Evolutionary conservation across 2,888 invertebrate species (phyloP), one percentile per base, ranked within the genome.

Genomic region (Acrocera orbiculus): DNA sequence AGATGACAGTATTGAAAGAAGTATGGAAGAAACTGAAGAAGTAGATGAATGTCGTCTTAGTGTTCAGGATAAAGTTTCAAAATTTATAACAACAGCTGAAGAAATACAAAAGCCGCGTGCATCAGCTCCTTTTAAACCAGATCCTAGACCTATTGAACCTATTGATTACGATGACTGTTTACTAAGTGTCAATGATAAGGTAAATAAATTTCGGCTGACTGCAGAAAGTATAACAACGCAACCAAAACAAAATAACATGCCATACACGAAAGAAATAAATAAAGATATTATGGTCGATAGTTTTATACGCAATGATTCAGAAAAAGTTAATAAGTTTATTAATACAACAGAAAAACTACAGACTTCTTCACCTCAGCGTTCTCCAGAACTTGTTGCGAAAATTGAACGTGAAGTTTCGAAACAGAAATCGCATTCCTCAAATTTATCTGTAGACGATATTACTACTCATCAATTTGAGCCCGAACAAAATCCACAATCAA

Each of bases 41-140:
- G 61, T 63, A 23, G 76, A 75, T 44, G 73, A 75, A 44, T 73
- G 73, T 44, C 54, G 75, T 11, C 44, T 76, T 16, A 71, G 73
- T 31, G 76, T 76, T 7, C 71, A 74, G 25, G 71, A 76, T 48
- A 77, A 77, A 52, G 76, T 77, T 0, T 65, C 64, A 20, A 75
- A 73, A 45, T 76, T 76, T 49, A 70, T 70, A n/a, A 58, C 56
- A 33, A 62, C 64, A 10, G 64, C 65, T 9, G 71, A 62, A 39
- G 56, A 56, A 39, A 45, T 52, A 4, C 53, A 53, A 19, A 65
- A 62, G 47, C 64, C 62, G 29, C 54, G 54, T 27, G 29, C 50
- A 3, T 57, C 58, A 1, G 40, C 46, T 0, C 56, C 41, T 35
- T 59, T 42, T 53, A 64, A 43, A 20, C 49, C 53, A 30, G 43